Base-by-base conservation (phyloP, 2,113 vertebrate genomes). In the Nothocercus nigrocapillus region DNA sequence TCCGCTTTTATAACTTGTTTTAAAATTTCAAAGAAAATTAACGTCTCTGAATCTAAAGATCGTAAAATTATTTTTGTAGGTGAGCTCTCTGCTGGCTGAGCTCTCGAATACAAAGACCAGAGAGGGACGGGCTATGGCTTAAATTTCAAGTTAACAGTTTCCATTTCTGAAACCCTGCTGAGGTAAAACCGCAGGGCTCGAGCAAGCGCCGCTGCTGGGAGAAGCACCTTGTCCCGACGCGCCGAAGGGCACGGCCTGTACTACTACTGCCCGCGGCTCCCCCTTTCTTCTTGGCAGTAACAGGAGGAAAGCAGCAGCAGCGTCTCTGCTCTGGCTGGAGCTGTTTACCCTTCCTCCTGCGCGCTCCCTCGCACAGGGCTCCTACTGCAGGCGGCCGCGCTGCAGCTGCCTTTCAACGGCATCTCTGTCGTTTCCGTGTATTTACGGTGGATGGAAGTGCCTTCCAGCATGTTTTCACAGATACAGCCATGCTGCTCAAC, bases 211-310 rank as follows among this genome's bases (percentile, higher is more conserved):
- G 9, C 45, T 47, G 77, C 51, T 53, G 20, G 4, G 42, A 83
- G 34, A 81, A 90, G 32, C 69, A 61, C 22, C 21, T 51, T 34
- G 61, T 56, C 63, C 38, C 34, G 75, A 87, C 86, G 84, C 27
- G 77, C 70, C 82, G 90, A 78, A 86, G 90, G 93, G 94, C 96
- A 88, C 40, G 27, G 53, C 16, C 28, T 1, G 40, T 9, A 28
- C 32, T 54, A 59, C 93, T 95, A 95, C 38, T 84, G 69, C 34
- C 44, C 8, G 30, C 47, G 72, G 73, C 90, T 93, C 94, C 96
- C 94, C 94, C 95, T 69, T 86, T 88, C 92, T 88, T 80, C 12
- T 9, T 2, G 64, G 68, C 51, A 94, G 54, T 78, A 86, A 90
- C 45, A 68, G 86, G 81, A 93, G 64, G 68, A 92, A 88, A 84